Conservation (phyloP, 2,888 invertebrate species). For the Balanococcus diminutus region DNA sequence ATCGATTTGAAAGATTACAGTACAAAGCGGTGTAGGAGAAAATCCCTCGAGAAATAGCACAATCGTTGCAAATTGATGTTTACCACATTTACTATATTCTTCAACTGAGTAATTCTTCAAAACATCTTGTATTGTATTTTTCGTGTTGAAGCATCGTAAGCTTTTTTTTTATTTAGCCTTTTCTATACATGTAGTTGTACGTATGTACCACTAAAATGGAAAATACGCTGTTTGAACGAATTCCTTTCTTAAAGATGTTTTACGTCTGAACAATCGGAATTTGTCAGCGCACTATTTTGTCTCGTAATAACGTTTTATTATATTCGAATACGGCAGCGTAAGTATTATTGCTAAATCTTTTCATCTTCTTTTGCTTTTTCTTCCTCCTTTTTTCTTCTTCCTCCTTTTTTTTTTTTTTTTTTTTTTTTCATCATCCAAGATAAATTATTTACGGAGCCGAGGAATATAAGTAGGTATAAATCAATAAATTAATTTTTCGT, state of each 20-base stretch:
- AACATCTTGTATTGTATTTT: slow-evolving; percentile 24
- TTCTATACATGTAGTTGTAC: not conserved
- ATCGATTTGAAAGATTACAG: not conserved
- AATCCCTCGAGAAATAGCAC: not conserved
- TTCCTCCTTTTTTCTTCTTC: not conserved
- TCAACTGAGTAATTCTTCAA: not conserved
- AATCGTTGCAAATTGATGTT: slow-evolving; percentile 11
- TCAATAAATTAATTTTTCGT: slow-evolving; percentile 11
- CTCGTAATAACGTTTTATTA: slow-evolving; percentile 5
- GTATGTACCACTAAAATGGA: not conserved
- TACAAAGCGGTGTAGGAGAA: not conserved
- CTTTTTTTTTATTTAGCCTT: not conserved
- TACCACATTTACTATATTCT: slow-evolving; percentile 24
- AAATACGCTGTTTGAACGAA: slow-evolving; percentile 5
- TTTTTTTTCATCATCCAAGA: not conserved
- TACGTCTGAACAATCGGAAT: slow-evolving; percentile 11
- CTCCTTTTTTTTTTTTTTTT: not conserved
- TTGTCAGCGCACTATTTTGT: slow-evolving; percentile 11
- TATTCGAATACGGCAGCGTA: not conserved
- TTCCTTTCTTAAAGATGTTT: not conserved
- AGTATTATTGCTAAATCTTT: slow-evolving; percentile 2
- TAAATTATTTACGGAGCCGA: not conserved
- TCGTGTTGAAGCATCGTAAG: not conserved
- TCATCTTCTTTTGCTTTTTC: too few relatives aligned
- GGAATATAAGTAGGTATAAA: not conserved